phyloP scores from a whole-genome alignment of 2,113 vertebrate species.

The Halichoeres trimaculatus region DNA sequence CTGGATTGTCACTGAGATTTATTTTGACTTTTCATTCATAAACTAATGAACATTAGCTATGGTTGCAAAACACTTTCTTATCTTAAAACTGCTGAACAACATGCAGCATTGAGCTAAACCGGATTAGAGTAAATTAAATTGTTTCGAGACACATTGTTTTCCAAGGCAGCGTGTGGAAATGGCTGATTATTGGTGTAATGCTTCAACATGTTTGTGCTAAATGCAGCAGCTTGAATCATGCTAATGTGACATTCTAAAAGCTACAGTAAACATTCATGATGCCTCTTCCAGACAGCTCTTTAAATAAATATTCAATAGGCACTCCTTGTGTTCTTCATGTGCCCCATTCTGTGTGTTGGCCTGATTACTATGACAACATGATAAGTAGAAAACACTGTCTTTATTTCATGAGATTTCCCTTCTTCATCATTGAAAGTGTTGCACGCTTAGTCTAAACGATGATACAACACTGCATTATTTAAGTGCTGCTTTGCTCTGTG shows the following conservation, averaged over 20 bases:
- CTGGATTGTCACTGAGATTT: background rate
- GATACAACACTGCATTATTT: too few relatives aligned
- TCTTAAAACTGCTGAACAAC: background rate
- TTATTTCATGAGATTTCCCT: too few relatives aligned
- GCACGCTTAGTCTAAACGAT: too few relatives aligned
- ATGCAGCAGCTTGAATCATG: constrained; percentile 29
- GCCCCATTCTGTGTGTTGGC: background rate
- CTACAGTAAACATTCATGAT: constrained; percentile 1
- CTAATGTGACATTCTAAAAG: constrained; percentile 25
- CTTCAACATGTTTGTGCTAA: constrained; percentile 9
- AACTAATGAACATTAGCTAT: background rate
- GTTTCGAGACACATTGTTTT: background rate
- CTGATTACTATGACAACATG: constrained; percentile 1
- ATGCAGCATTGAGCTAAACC: background rate
- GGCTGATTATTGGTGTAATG: constrained; percentile 13
- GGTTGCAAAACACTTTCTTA: background rate
- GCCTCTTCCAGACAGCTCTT: constrained; percentile 5
- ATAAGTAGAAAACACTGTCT: background rate
- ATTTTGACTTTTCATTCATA: background rate
- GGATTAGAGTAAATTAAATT: background rate
- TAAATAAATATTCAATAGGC: constrained; percentile 5
- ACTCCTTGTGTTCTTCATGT: constrained; percentile 9
- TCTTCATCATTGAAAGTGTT: too few relatives aligned
- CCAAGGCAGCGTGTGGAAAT: background rate
- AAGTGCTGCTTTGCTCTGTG: too few relatives aligned